phyloP scores from a whole-genome alignment of 2,797 vertebrate species.

The Heliangelus exortis region DNA sequence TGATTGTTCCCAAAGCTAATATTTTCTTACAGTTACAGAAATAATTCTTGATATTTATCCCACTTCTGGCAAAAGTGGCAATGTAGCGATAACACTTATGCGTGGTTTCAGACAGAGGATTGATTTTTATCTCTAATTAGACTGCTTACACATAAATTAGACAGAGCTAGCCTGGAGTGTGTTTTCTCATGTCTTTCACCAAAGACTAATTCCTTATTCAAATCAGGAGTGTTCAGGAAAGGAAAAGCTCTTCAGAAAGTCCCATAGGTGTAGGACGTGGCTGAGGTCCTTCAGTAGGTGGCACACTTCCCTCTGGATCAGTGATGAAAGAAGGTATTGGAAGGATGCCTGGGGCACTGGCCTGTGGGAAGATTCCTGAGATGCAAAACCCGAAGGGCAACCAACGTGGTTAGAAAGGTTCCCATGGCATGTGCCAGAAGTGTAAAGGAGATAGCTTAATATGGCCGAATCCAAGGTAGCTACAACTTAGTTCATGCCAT shows the following conservation, averaged over 20 bases:
- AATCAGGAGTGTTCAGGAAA: not conserved
- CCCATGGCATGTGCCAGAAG: not conserved
- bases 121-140: not conserved
- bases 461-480: not conserved
- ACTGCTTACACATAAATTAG: not conserved
- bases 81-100: not conserved
- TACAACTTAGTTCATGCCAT: not conserved
- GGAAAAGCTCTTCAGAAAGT: not conserved
- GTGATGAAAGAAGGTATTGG: not conserved
- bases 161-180: not conserved
- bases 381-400: slow-evolving; percentile 30
- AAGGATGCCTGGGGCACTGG: not conserved
- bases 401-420: slow-evolving; percentile 19
- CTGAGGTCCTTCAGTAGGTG: slow-evolving; percentile 62
- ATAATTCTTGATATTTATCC: not conserved
- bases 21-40: not conserved
- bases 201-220: not conserved
- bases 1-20: not conserved
- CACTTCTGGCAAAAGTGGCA: not conserved
- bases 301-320: slow-evolving; percentile 62
- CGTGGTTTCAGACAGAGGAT: not conserved
- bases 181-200: not conserved
- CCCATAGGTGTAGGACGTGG: not conserved
- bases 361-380: slow-evolving; percentile 20
- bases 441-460: not conserved